phyloP scores from a whole-genome alignment of 2,797 vertebrate species.

The Ctenopoma multispine region DNA sequence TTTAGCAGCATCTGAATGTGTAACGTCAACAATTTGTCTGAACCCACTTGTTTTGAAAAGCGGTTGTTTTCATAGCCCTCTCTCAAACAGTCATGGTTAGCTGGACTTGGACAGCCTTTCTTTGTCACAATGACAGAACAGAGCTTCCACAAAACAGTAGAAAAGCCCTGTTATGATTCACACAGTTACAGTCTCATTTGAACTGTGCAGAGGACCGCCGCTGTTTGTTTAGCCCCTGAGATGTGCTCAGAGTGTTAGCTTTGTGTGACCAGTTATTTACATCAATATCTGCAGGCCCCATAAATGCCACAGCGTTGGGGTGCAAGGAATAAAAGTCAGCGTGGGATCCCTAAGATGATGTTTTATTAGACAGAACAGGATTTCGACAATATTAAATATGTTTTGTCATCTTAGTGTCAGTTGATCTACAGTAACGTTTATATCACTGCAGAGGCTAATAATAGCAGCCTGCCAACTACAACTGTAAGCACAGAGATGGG shows the following conservation, averaged over 20 bases:
- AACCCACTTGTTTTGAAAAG: constrained; percentile 44
- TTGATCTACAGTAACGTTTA: constrained; percentile 37
- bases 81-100: constrained; percentile 62
- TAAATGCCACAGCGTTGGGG: constrained; percentile 43
- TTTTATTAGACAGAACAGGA: constrained; percentile 42
- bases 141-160: constrained; percentile 60
- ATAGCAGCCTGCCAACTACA: constrained; percentile 54
- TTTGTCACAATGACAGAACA: constrained; percentile 69
- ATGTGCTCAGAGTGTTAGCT: constrained; percentile 48
- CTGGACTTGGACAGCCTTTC: constrained; percentile 60
- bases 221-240: constrained; percentile 70
- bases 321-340: constrained; percentile 39
- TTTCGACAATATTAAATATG: constrained; percentile 44
- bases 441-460: constrained; percentile 57
- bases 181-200: constrained; percentile 56
- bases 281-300: constrained; percentile 55
- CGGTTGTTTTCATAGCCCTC: constrained; percentile 45
- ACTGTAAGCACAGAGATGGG: constrained; percentile 41
- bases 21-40: constrained; percentile 40
- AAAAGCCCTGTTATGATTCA: constrained; percentile 58
- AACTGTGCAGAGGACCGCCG: constrained; percentile 47
- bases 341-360: constrained; percentile 30
- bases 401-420: constrained; percentile 46
- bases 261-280: constrained; percentile 67
- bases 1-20: constrained; percentile 49